A percentile compares a stretch with the other conserved stretches of the same genome.
phyloP scores from a whole-genome alignment of 1,140 invertebrate species.

The Drosophila albomicans region DNA sequence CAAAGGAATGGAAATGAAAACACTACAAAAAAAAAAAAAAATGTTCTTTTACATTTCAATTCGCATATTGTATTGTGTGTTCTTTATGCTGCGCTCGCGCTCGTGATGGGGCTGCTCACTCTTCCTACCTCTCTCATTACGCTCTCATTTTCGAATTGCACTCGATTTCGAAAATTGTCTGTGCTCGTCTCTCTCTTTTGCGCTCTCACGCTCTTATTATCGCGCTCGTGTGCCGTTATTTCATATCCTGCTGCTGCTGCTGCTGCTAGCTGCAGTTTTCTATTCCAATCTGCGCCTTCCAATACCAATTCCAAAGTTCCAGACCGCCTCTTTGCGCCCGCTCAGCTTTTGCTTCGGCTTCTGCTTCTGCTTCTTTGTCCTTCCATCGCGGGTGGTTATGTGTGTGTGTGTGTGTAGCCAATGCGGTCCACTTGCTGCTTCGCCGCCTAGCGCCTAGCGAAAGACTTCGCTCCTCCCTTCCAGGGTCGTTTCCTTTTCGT shows the following conservation, averaged over 20 bases:
- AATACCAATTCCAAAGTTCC: slow-evolving; percentile 35
- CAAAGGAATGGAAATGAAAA: slow-evolving; percentile 60
- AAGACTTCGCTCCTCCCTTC: slow-evolving; percentile 48
- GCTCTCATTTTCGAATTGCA: slow-evolving; percentile 53
- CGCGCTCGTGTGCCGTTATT: slow-evolving; percentile 59
- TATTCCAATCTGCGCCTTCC: slow-evolving; percentile 45
- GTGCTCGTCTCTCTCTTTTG: neutral
- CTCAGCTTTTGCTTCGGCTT: slow-evolving; percentile 6
- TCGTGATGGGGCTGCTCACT: slow-evolving; percentile 19
- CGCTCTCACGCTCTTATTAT: neutral
- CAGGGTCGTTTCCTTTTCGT: slow-evolving; percentile 61
- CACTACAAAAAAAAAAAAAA: slow-evolving; percentile 27
- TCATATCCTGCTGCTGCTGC: slow-evolving; percentile 62
- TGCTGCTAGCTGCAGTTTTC: slow-evolving; percentile 68
- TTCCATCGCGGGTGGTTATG: slow-evolving; percentile 57
- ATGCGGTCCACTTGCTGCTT: slow-evolving; percentile 77
- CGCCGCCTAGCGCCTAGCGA: slow-evolving; percentile 42
- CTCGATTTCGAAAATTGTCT: slow-evolving; percentile 51
- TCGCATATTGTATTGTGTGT: slow-evolving; percentile 38
- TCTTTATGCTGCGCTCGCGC: slow-evolving; percentile 43
- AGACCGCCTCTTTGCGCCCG: slow-evolving; percentile 18
- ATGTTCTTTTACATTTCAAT: slow-evolving; percentile 49
- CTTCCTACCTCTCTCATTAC: neutral
- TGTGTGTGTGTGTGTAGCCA: slow-evolving; percentile 38
- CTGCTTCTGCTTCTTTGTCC: neutral